Conservation (phyloP, 1,140 invertebrate species). For the Papilio dardanus region DNA sequence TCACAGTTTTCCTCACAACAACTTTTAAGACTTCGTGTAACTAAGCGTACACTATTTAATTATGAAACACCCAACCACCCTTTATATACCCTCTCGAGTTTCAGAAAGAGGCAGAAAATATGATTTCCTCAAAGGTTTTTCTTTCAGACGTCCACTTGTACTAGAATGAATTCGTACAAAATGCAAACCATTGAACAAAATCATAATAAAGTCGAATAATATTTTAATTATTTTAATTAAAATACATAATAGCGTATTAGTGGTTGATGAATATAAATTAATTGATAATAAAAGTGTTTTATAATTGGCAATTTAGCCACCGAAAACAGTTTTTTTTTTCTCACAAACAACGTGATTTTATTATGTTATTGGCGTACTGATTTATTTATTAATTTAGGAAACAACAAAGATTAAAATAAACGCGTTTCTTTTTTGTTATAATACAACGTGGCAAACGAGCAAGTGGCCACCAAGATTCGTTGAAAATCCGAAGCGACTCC, state of each 20-base stretch:
- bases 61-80: conserved; percentile 57
- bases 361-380: background rate
- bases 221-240: background rate
- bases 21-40: conserved; percentile 62
- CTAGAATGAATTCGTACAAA: conserved; percentile 35
- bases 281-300: background rate
- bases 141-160: conserved; percentile 45
- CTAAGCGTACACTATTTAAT: conserved; percentile 77
- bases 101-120: conserved; percentile 57
- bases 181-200: conserved; percentile 27
- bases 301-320: background rate
- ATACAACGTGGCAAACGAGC: no score
- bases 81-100: conserved; percentile 28
- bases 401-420: background rate
- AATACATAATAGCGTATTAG: background rate
- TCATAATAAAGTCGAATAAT: background rate
- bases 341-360: background rate
- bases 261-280: conserved; percentile 3
- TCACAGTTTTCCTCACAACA: conserved; percentile 64
- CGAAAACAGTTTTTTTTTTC: background rate
- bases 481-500: no score
- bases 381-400: background rate
- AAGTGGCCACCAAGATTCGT: no score
- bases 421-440: no score
- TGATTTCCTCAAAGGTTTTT: conserved; percentile 62